Evolutionary conservation across 2,888 invertebrate species (phyloP), one percentile per base, ranked within the genome.

Genomic region (Chymomyza procnemis): DNA sequence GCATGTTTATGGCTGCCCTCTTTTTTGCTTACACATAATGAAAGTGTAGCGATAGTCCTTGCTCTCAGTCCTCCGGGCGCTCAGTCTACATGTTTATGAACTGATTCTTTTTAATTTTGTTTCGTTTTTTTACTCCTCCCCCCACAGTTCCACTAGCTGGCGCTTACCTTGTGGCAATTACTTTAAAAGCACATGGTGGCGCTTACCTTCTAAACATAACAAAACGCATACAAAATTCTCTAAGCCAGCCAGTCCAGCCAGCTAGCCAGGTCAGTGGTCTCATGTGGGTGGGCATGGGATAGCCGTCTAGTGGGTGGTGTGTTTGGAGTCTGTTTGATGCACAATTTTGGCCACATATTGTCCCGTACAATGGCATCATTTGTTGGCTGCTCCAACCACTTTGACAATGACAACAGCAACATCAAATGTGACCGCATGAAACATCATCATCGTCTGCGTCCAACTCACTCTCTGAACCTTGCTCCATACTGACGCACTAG

Each of bases 1-100:
- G 86, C 85, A 88, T 86, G 86, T 86, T 86, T 86, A 86, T 86
- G 86, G 87, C 86, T 85, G 81, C 84, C 79, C 64, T 80, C 79
- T 64, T 80, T 84, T 78, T 74, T 74, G 79, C 71, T 70, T 64
- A 41, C 34, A 41, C 34, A 12, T 41, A 12, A 41, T 41, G 12
- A 41, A 12, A 41, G 34, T 12, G 34, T 12, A 12, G 12, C 26
- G 26, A 26, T 26, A 41, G 34, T 41, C 14, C 14, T 1, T 16
- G 48, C 48, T 18, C 48, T 48, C 47, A 12, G 16, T 50, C 16
- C 4, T 47, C n/a, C n/a, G n/a, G n/a, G n/a, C n/a, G n/a, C n/a
- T n/a, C n/a, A n/a, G 47, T n/a, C n/a, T 8, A 16, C 47, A 3
- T 19, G 50, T 16, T 19, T 50, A 50, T 19, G 6, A 50, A 6